phyloP scores from a whole-genome alignment of 2,888 invertebrate genomes.

The Limnephilus auricula region DNA sequence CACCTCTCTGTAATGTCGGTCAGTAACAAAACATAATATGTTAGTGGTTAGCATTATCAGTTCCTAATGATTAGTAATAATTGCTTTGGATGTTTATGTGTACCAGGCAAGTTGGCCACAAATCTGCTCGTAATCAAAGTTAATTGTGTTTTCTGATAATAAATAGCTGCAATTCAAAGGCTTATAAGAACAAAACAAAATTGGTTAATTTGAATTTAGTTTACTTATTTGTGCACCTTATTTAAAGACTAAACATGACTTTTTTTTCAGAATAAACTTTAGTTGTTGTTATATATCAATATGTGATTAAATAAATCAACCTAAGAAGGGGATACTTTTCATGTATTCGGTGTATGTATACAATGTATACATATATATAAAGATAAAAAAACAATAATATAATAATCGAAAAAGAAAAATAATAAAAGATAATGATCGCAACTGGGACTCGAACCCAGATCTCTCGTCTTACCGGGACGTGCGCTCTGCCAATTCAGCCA shows the following conservation, averaged over 20 bases:
- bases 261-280: not conserved
- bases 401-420: no score
- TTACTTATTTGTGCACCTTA: not conserved
- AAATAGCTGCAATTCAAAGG: not conserved
- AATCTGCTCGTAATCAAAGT: not conserved
- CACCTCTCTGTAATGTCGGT: no score
- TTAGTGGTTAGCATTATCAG: not conserved
- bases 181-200: not conserved
- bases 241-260: not conserved
- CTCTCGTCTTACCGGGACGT: no score
- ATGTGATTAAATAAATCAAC: not conserved
- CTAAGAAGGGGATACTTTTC: not conserved
- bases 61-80: not conserved
- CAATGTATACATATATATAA: no score
- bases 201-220: not conserved
- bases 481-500: no score
- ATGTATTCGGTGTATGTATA: no score
- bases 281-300: not conserved
- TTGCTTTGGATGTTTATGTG: not conserved
- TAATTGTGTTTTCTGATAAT: not conserved
- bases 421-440: no score
- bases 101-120: not conserved
- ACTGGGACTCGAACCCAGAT: no score
- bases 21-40: not conserved
- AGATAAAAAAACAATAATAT: no score